Conservation (phyloP, 2,797 vertebrate species). For the Muscicapa comitata region DNA sequence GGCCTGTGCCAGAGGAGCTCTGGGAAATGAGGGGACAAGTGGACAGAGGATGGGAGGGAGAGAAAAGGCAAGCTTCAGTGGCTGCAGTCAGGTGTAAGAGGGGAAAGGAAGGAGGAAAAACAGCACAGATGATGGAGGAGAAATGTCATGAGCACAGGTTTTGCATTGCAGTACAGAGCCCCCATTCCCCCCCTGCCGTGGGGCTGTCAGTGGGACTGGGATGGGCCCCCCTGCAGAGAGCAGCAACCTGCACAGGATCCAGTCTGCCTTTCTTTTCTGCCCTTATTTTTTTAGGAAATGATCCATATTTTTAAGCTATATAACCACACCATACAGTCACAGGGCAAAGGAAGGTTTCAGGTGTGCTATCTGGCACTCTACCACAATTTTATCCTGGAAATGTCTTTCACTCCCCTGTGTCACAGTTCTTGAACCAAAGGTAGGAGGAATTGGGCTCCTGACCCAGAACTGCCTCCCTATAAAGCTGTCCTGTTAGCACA, state of each 20-base stretch:
- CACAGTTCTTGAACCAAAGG: neutral
- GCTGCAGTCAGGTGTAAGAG: neutral
- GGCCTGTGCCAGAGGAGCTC: neutral
- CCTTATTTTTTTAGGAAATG: neutral
- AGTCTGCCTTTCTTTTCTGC: neutral
- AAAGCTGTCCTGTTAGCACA: neutral
- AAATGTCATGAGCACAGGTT: neutral
- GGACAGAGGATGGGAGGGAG: neutral
- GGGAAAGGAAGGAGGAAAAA: neutral
- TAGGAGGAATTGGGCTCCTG: neutral
- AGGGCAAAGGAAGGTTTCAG: neutral
- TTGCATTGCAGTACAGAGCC: neutral
- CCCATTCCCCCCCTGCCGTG: fast-evolving
- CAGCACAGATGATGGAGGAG: neutral
- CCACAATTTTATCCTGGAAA: neutral
- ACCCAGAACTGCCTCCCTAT: neutral
- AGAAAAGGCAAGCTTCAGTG: neutral
- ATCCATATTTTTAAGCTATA: neutral
- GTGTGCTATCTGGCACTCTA: neutral
- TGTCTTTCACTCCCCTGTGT: neutral
- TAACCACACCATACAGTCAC: neutral
- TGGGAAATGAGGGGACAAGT: neutral
- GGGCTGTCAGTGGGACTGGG: neutral
- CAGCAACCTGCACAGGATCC: neutral
- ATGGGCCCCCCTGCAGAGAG: neutral